Base-by-base conservation (phyloP, 2,113 vertebrate genomes). In the Pterophyllum scalare region DNA sequence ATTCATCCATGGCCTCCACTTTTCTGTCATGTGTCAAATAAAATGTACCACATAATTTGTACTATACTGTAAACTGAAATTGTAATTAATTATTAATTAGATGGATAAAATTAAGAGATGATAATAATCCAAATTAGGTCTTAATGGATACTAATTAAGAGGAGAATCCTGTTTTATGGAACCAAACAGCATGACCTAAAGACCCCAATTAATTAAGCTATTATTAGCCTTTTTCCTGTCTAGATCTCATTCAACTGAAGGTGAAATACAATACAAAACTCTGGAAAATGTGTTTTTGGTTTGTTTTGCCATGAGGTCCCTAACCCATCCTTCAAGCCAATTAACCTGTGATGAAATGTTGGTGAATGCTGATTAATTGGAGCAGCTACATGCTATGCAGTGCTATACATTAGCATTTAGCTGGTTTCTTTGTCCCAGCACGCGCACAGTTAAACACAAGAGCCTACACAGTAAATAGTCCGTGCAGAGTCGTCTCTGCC, bases 41-140 rank as follows among this genome's bases (percentile, higher is more conserved):
- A 77, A 72, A 97, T 97, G 95, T 97, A 95, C 95, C 96, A 96
- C 93, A 96, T 96, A 93, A 95, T 95, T 96, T 97, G 95, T 89
- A 89, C 84, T 75, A 40, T 75, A 22, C 81, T 85, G 59, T 87
- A 80, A 67, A 83, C 84, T 65, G 40, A 81, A 79, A 81, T 89
- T 90, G 83, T 90, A 87, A 85, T 94, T 96, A 94, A 95, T 93
- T 95, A 94, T 91, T 95, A 96, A 96, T 95, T 96, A 96, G 91
- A 87, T 85, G 85, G 89, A 94, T 94, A 91, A 92, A 94, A 96
- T 95, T 91, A 95, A 95, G 94, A 96, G 90, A 95, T 94, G 80
- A 92, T 89, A 88, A 93, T 84, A 90, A 93, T 93, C 92, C 89
- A 95, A 95, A 95, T 95, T 86, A 94, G 94, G 79, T 94, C 88